These are phyloP conservation scores for Crocodylus rhombifer DNA, from an alignment of 2,797 vertebrate species.

Conservation along the genomic window DNA sequence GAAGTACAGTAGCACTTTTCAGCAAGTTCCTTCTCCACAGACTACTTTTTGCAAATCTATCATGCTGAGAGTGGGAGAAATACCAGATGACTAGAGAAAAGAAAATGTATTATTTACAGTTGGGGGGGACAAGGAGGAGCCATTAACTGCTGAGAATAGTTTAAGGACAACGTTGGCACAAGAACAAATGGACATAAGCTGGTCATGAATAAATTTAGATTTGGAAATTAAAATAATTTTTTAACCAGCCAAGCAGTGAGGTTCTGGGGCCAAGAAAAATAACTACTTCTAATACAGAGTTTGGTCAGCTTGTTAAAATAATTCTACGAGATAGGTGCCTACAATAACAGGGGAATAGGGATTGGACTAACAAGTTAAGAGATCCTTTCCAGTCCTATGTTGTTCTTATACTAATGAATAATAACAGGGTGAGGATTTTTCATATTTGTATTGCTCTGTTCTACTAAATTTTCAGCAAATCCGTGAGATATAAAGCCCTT, in stretches of 20 bases:
- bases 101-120: not conserved
- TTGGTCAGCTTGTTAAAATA: not conserved
- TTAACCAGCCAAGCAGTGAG: not conserved
- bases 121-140: not conserved
- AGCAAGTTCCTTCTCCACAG: not conserved
- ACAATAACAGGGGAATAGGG: not conserved
- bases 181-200: not conserved
- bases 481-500: accelerated
- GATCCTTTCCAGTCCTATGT: not conserved
- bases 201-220: not conserved
- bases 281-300: not conserved
- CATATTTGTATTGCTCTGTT: not conserved
- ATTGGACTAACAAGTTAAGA: not conserved
- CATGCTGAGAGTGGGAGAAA: not conserved
- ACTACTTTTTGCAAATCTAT: slow-evolving; percentile 28
- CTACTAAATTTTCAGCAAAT: not conserved
- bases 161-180: not conserved
- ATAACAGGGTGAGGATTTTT: accelerated
- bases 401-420: not conserved
- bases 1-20: not conserved
- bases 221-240: not conserved
- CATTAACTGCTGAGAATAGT: not conserved
- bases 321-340: not conserved
- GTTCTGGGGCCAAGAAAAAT: not conserved
- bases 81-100: not conserved